Percentiles rank a stretch among this genome's conserved stretches.
Evolutionary conservation across 2,113 vertebrate species (phyloP).

Genomic region (Rhodinocichla rosea): DNA sequence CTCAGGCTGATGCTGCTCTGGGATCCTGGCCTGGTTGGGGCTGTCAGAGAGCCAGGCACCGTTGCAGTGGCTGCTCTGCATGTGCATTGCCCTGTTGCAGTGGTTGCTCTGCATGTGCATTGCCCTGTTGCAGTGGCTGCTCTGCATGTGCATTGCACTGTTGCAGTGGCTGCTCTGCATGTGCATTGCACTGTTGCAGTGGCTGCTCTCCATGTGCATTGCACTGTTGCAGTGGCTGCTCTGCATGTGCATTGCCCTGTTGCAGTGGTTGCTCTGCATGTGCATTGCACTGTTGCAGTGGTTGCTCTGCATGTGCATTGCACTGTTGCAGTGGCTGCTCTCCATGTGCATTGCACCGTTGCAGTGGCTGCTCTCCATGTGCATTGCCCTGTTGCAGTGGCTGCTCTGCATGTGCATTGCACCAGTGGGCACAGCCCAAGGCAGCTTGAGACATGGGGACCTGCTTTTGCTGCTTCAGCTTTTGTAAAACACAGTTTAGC

Average conservation of each 20-base stretch:
- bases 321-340: background rate
- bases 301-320: background rate
- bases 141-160: fast-evolving
- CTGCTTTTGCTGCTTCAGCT: background rate
- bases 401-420: background rate
- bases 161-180: background rate
- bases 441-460: background rate
- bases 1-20: background rate
- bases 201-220: background rate
- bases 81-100: background rate
- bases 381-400: background rate
- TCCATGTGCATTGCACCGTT: fast-evolving
- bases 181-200: background rate
- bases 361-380: background rate
- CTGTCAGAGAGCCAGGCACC: background rate
- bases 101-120: background rate
- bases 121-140: background rate
- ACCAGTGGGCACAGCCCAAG: background rate
- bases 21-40: background rate
- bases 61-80: background rate
- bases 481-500: background rate
- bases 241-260: no score
- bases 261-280: background rate
- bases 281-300: background rate
- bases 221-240: background rate